Percentiles rank a stretch among this genome's conserved stretches.
Evolutionary conservation across 2,888 invertebrate genomes (phyloP).

Genomic region (Trisateles emortualis): DNA sequence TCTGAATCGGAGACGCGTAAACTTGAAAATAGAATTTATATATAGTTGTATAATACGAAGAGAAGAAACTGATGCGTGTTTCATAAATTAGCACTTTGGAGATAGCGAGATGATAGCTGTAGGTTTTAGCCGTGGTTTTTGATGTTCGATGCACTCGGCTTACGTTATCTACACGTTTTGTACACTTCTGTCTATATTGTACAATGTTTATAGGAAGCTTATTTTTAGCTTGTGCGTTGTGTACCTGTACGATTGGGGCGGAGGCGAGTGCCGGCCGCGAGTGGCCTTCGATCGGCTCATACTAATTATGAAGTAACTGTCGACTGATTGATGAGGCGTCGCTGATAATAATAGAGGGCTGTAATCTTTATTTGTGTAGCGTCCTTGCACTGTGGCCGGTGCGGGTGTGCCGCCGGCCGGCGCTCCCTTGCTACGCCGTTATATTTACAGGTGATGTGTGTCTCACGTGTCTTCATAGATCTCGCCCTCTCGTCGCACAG

Average conservation of each 20-base stretch:
- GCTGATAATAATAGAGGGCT: slow-evolving; percentile 63
- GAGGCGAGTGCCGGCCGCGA: slow-evolving; percentile 50
- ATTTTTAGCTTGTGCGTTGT: slow-evolving; percentile 57
- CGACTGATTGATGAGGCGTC: slow-evolving; percentile 72
- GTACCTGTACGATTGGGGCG: slow-evolving; percentile 63
- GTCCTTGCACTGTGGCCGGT: slow-evolving; percentile 51
- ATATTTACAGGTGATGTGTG: slow-evolving; percentile 77
- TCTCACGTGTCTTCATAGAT: slow-evolving; percentile 63
- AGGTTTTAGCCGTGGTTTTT: slow-evolving; percentile 14
- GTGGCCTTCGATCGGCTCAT: slow-evolving; percentile 62
- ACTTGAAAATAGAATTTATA: slow-evolving; percentile 83
- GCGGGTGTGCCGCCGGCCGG: slow-evolving; percentile 47
- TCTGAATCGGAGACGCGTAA: slow-evolving; percentile 71
- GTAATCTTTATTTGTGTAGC: slow-evolving; percentile 63
- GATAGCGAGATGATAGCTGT: slow-evolving; percentile 6
- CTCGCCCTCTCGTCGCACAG: slow-evolving; percentile 60
- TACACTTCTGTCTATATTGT: slow-evolving; percentile 51
- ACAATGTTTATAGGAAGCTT: slow-evolving; percentile 38
- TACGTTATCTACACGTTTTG: slow-evolving; percentile 26
- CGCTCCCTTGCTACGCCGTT: slow-evolving; percentile 46
- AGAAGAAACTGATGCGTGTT: slow-evolving; percentile 53
- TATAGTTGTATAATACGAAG: slow-evolving; percentile 58
- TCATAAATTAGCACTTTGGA: slow-evolving; percentile 29
- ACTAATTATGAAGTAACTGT: slow-evolving; percentile 69
- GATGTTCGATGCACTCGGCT: slow-evolving; percentile 20